phyloP scores from a whole-genome alignment of 30 jellyfish, hydroid and myxozoan species.

The Calvadosia cruxmelitensis region DNA sequence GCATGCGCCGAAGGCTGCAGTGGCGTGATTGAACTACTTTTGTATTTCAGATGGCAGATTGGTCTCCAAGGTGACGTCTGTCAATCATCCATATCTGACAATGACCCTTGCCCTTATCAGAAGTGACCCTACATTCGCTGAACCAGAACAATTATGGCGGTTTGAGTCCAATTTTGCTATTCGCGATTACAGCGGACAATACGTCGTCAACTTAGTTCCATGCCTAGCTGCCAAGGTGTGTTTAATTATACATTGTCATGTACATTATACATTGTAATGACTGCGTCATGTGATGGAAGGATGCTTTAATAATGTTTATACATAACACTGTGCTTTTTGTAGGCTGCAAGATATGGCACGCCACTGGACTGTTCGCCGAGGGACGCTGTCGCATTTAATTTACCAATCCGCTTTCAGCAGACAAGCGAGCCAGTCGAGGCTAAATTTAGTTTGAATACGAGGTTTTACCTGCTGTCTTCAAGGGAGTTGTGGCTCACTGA shows the following conservation, averaged over 20 bases:
- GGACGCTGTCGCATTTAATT: slow-evolving; percentile 54
- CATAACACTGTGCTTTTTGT: slow-evolving; percentile 1
- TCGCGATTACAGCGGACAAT: slow-evolving; percentile 86
- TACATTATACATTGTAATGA: too few species aligned
- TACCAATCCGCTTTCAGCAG: slow-evolving; percentile 91
- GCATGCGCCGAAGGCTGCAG: too few species aligned
- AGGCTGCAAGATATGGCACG: slow-evolving; percentile 55
- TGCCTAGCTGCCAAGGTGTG: slow-evolving; percentile 78
- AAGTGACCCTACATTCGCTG: slow-evolving; percentile 75
- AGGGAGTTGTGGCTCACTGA: slow-evolving; percentile 49
- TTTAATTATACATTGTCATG: too few species aligned
- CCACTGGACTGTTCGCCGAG: slow-evolving; percentile 86
- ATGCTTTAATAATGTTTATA: too few species aligned
- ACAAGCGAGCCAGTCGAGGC: slow-evolving; percentile 95
- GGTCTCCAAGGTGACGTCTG: slow-evolving; percentile 47
- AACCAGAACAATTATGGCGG: slow-evolving; percentile 94
- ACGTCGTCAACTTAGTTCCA: slow-evolving; percentile 65
- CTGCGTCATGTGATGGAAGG: too few species aligned
- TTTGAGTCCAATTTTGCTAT: slow-evolving; percentile 74
- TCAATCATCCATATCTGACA: slow-evolving; percentile 55
- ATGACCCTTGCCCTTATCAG: slow-evolving; percentile 51
- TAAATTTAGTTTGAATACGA: slow-evolving; percentile 76
- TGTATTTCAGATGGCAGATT: background rate
- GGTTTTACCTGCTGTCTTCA: slow-evolving; percentile 56
- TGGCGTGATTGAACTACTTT: too few species aligned